Evolutionary conservation across 2,888 invertebrate species (phyloP).

Genomic region (Dugesia japonica): DNA sequence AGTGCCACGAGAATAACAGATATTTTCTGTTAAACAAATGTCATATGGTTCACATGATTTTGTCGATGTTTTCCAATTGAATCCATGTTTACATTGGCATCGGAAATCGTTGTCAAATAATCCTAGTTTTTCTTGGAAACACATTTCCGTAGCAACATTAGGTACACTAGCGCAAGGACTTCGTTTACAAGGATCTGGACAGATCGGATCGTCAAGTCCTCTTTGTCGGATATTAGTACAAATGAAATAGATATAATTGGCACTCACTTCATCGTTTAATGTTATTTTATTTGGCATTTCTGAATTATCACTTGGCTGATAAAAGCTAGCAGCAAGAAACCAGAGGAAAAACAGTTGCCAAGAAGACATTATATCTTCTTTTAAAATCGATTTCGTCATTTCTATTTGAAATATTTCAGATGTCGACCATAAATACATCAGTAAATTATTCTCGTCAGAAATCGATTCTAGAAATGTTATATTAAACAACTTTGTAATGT

Average conservation of each 20-base stretch:
- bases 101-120: constrained; percentile 13
- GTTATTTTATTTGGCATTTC: background rate
- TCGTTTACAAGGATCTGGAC: constrained; percentile 28
- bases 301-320: background rate
- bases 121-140: constrained; percentile 9
- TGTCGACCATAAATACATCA: background rate
- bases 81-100: constrained; percentile 12
- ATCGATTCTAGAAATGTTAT: background rate
- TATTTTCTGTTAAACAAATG: constrained; percentile 1
- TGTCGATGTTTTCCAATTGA: background rate
- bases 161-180: constrained; percentile 23
- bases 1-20: constrained; percentile 10
- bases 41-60: background rate
- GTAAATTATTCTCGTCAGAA: background rate
- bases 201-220: background rate
- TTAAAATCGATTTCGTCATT: background rate
- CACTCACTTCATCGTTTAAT: constrained; percentile 7
- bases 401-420: background rate
- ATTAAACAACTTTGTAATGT: background rate
- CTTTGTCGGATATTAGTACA: constrained; percentile 8
- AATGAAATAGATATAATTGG: background rate
- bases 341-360: constrained; percentile 24
- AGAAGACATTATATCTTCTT: background rate
- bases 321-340: background rate
- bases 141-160: constrained; percentile 6